These are phyloP conservation scores for Leucoptera coffeella DNA, from an alignment of 2,888 invertebrate species.

Conservation along the genomic window DNA sequence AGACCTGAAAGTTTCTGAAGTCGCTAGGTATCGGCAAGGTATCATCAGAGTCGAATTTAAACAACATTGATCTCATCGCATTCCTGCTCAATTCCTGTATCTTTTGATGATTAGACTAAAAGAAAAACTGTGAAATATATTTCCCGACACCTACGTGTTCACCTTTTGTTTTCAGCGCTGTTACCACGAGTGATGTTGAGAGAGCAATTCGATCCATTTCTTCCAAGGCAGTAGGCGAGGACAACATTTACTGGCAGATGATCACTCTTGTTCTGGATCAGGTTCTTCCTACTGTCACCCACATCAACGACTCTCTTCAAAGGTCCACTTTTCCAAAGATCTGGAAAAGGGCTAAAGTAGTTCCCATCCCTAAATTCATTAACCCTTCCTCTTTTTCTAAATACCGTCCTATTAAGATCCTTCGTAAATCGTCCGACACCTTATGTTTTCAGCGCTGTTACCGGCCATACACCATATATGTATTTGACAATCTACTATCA, in stretches of 20 bases:
- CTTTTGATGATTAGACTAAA: no score
- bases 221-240: no score
- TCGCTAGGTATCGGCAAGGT: not conserved
- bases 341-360: constrained; percentile 5
- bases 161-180: not conserved
- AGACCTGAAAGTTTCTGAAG: not conserved
- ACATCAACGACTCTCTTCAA: constrained; percentile 6
- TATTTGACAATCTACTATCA: no score
- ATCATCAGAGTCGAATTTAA: not conserved
- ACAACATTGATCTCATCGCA: not conserved
- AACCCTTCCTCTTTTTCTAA: constrained; percentile 4
- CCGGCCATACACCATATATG: no score
- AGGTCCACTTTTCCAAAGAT: constrained; percentile 4
- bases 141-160: not conserved
- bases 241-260: no score
- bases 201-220: constrained; percentile 5
- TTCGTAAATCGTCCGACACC: constrained; percentile 6
- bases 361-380: constrained; percentile 6
- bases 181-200: constrained; percentile 5
- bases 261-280: constrained; percentile 5
- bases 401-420: constrained; percentile 6
- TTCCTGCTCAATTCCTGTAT: not conserved
- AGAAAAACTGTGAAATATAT: no score
- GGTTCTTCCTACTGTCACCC: constrained; percentile 1
- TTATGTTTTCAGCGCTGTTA: no score